phyloP scores from a whole-genome alignment of 2,888 invertebrate species.

The Druceiella hillmani region DNA sequence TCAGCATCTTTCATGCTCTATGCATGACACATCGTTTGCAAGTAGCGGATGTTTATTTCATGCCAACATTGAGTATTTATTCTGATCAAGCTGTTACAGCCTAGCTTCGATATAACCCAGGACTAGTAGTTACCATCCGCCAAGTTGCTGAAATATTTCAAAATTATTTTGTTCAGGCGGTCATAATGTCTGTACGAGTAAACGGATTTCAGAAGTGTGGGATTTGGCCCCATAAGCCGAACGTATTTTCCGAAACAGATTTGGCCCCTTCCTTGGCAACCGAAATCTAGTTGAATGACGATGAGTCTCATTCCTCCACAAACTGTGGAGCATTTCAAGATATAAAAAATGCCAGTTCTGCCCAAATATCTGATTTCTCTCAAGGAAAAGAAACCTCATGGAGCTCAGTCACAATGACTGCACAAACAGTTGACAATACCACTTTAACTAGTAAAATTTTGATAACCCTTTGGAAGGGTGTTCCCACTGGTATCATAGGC shows the following conservation, averaged over 20 bases:
- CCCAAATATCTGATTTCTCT: too few species aligned
- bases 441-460: too few species aligned
- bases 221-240: constrained; percentile 25
- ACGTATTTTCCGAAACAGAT: constrained; percentile 24
- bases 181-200: constrained; percentile 24
- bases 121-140: constrained; percentile 23
- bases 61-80: constrained; percentile 23
- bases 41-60: constrained; percentile 25
- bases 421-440: constrained; percentile 17
- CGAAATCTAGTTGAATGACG: constrained; percentile 11
- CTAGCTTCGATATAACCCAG: constrained; percentile 26
- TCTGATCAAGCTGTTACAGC: constrained; percentile 24
- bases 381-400: too few species aligned
- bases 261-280: constrained; percentile 19
- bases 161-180: constrained; percentile 25
- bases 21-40: constrained; percentile 21
- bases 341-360: constrained; percentile 21
- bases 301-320: constrained; percentile 14
- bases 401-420: constrained; percentile 17
- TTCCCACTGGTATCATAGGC: constrained; percentile 16
- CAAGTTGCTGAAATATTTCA: constrained; percentile 27
- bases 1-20: constrained; percentile 7
- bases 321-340: constrained; percentile 20
- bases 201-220: constrained; percentile 28
- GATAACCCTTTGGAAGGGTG: constrained; percentile 17